Percentiles rank a stretch among this genome's conserved stretches.
Conservation (phyloP, 2,888 invertebrate species). For the Diaprepes abbreviatus region DNA sequence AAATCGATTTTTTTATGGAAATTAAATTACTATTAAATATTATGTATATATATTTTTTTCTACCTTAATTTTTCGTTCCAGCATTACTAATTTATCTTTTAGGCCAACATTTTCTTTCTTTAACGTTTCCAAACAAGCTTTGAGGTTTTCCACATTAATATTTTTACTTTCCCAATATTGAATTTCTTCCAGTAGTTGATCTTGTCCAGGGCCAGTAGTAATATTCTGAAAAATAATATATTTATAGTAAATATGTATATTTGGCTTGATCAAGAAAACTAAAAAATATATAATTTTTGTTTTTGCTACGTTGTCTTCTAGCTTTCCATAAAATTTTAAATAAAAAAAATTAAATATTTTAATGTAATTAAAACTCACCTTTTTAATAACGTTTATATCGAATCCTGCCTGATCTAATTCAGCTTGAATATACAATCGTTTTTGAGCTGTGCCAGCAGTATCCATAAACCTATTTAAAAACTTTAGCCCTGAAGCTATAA, state of each 20-base stretch:
- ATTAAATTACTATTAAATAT: no score
- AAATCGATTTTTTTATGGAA: no score
- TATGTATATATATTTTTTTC: no score
- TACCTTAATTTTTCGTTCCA: slow-evolving; percentile 82
- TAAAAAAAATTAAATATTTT: no score
- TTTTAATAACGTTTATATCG: slow-evolving; percentile 74
- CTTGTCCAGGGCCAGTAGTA: slow-evolving; percentile 67
- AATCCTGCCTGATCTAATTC: slow-evolving; percentile 87
- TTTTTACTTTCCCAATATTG: slow-evolving; percentile 83
- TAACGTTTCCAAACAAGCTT: slow-evolving; percentile 78
- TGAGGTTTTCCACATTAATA: slow-evolving; percentile 84
- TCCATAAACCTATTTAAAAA: slow-evolving; percentile 88
- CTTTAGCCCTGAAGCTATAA: slow-evolving; percentile 84
- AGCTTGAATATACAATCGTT: slow-evolving; percentile 86
- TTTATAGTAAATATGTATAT: no score
- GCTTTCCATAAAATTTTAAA: no score
- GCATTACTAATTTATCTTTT: slow-evolving; percentile 76
- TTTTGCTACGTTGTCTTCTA: no score
- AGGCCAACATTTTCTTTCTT: slow-evolving; percentile 77
- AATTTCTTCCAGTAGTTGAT: slow-evolving; percentile 77
- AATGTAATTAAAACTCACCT: slow-evolving; percentile 64
- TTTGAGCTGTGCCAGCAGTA: slow-evolving; percentile 81
- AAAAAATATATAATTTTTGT: no score
- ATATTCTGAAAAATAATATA: slow-evolving; percentile 17
- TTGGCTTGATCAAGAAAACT: no score